These are phyloP conservation scores for Caenorhabditis becei DNA, from an alignment of 2,888 invertebrate genomes.

Conservation along the genomic window DNA sequence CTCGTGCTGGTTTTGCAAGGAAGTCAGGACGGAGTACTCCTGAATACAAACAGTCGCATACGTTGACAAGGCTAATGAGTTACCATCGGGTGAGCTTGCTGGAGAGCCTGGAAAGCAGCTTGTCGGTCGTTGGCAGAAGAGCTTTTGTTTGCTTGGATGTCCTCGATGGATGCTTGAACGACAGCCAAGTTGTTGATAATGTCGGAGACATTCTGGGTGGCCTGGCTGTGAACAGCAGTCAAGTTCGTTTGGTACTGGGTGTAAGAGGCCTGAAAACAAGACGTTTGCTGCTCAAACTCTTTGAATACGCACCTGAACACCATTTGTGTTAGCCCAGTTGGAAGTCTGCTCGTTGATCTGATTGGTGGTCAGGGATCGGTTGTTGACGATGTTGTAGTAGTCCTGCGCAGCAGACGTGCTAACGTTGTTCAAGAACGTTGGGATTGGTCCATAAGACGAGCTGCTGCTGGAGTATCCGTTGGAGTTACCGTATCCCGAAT, in stretches of 20 bases:
- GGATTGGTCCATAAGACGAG: constrained; percentile 15
- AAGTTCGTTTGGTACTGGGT: constrained; percentile 33
- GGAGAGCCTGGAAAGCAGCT: constrained; percentile 24
- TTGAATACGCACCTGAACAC: constrained; percentile 19
- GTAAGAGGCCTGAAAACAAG: constrained; percentile 24
- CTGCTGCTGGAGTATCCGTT: constrained; percentile 19
- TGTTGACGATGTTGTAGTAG: constrained; percentile 44
- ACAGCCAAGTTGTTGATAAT: constrained; percentile 34
- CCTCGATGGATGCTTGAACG: constrained; percentile 29
- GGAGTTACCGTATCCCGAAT: constrained; percentile 12
- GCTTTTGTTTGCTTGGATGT: constrained; percentile 44
- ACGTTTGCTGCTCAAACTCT: neutral
- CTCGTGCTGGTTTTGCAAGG: constrained; percentile 41
- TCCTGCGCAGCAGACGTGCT: constrained; percentile 38
- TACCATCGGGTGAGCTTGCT: constrained; percentile 39
- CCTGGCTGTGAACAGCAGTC: constrained; percentile 37
- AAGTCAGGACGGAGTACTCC: constrained; percentile 41
- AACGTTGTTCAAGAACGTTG: constrained; percentile 34
- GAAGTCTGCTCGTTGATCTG: constrained; percentile 42
- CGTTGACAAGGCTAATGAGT: neutral
- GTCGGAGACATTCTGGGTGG: constrained; percentile 39
- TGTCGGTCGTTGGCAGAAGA: constrained; percentile 35
- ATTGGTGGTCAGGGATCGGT: constrained; percentile 32
- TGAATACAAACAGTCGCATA: constrained; percentile 12
- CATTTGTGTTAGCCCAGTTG: constrained; percentile 38